phyloP scores from a whole-genome alignment of 1,140 invertebrate genomes.

The Drosophila murphyi region DNA sequence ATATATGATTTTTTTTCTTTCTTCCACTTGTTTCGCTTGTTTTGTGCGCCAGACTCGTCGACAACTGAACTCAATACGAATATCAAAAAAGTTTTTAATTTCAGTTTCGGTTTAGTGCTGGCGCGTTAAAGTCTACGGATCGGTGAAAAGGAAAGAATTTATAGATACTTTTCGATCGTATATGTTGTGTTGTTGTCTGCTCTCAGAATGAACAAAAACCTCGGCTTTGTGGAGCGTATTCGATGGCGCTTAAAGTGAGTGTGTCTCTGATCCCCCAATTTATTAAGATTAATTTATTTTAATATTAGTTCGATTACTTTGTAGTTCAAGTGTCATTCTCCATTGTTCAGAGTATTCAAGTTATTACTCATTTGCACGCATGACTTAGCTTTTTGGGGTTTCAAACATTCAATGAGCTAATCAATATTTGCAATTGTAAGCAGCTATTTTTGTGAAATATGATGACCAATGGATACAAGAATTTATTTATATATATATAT shows the following conservation, averaged over 20 bases:
- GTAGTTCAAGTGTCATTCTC: not conserved
- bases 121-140: slow-evolving; percentile 62
- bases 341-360: not conserved
- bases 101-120: slow-evolving; percentile 75
- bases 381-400: slow-evolving; percentile 14
- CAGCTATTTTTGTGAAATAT: slow-evolving; percentile 22
- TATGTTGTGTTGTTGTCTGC: slow-evolving; percentile 8
- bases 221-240: slow-evolving; percentile 73
- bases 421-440: slow-evolving; percentile 6
- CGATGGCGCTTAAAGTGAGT: slow-evolving; percentile 81
- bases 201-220: slow-evolving; percentile 67
- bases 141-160: slow-evolving; percentile 27
- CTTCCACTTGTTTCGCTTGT: slow-evolving; percentile 41
- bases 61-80: slow-evolving; percentile 52
- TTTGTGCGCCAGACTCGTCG: slow-evolving; percentile 35
- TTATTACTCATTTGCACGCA: not conserved
- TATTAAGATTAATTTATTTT: slow-evolving; percentile 41
- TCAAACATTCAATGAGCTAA: slow-evolving; percentile 13
- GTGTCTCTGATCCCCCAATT: slow-evolving; percentile 36
- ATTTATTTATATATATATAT: not conserved
- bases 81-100: slow-evolving; percentile 59
- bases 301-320: slow-evolving; percentile 39
- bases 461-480: slow-evolving; percentile 4
- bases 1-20: slow-evolving; percentile 34
- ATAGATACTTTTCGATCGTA: slow-evolving; percentile 19